Conservation (phyloP, 2,113 vertebrate genomes). For the Pseudonaja textilis region DNA sequence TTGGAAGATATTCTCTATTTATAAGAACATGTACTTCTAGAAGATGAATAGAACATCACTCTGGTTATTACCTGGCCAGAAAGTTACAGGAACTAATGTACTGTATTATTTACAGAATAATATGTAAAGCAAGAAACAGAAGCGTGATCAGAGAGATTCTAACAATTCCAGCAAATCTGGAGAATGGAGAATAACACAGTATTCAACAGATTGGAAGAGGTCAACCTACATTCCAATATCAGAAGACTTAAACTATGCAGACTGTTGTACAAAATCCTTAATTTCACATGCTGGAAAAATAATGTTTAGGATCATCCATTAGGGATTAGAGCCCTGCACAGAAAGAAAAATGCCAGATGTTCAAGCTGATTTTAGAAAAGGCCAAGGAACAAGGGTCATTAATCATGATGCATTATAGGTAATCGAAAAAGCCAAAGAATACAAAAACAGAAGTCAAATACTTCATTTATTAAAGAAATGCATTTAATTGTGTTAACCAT, state of each 20-base stretch:
- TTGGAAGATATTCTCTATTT: neutral
- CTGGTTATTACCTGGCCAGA: neutral
- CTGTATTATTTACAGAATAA: neutral
- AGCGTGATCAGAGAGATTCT: neutral
- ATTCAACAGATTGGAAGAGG: neutral
- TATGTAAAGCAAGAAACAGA: neutral
- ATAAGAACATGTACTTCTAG: neutral
- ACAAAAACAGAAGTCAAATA: neutral
- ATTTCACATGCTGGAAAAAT: neutral
- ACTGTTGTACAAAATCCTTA: neutral
- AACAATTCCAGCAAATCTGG: neutral
- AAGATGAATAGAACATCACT: neutral
- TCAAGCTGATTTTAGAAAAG: neutral
- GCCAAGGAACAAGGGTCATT: neutral
- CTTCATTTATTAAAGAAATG: neutral
- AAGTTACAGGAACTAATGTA: neutral
- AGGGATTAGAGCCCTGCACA: neutral
- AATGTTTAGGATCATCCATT: neutral
- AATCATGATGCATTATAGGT: neutral
- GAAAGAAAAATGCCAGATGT: neutral
- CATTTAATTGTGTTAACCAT: neutral
- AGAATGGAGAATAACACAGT: neutral
- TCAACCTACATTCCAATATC: neutral
- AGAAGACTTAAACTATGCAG: neutral
- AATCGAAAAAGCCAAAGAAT: neutral